A percentile compares a stretch with the other conserved stretches of the same genome.
phyloP scores from a whole-genome alignment of 1,140 invertebrate species.

The Polypedilum vanderplanki region DNA sequence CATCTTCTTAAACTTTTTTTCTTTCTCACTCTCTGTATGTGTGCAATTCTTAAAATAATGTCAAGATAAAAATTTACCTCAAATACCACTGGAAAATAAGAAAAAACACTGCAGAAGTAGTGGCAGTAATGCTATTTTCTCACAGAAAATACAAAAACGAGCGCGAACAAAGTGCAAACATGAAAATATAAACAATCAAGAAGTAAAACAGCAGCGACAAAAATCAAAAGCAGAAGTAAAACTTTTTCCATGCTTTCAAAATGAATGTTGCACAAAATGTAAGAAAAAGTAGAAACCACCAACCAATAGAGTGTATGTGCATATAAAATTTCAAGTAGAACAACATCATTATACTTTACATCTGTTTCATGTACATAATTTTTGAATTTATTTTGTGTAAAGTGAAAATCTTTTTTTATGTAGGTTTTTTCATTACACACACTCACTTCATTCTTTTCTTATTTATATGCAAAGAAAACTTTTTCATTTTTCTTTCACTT shows the following conservation, averaged over 20 bases:
- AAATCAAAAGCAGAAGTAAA: slow-evolving; percentile 13
- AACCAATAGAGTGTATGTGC: neutral
- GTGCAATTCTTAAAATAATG: slow-evolving; percentile 1
- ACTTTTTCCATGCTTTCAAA: neutral
- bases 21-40: neutral
- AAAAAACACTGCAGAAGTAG: neutral
- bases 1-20: neutral
- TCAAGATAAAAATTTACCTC: slow-evolving; percentile 7
- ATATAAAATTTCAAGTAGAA: neutral
- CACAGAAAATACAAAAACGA: too few relatives aligned
- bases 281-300: neutral
- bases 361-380: slow-evolving; percentile 1
- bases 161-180: neutral
- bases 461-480: too few relatives aligned
- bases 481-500: too few relatives aligned
- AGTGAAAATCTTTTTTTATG: neutral
- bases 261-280: neutral
- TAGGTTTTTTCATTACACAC: neutral
- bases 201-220: neutral
- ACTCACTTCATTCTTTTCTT: too few relatives aligned
- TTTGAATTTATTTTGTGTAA: neutral
- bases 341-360: slow-evolving; percentile 3
- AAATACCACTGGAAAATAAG: slow-evolving; percentile 7
- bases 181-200: slow-evolving; percentile 13
- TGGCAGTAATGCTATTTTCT: neutral